Evolutionary conservation across 2,797 vertebrate genomes (phyloP).

Genomic region (Brachyalestes nurse): DNA sequence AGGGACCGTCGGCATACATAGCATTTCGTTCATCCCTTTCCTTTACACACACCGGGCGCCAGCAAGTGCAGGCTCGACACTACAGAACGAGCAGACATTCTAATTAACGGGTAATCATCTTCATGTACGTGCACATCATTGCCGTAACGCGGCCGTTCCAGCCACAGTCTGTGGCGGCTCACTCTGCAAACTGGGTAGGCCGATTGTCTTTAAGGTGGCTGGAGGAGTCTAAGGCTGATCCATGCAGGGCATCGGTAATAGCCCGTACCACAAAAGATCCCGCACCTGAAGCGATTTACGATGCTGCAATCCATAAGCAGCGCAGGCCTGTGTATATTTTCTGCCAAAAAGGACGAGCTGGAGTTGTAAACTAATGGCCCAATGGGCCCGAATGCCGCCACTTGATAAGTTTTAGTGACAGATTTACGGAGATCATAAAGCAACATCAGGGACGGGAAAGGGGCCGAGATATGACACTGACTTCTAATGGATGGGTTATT

Average conservation of each 20-base stretch:
- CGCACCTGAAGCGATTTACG: constrained; percentile 73
- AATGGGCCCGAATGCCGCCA: constrained; percentile 73
- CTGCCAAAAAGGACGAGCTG: constrained; percentile 66
- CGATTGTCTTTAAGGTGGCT: constrained; percentile 63
- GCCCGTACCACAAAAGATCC: constrained; percentile 43
- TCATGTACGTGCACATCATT: constrained; percentile 62
- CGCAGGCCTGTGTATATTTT: constrained; percentile 73
- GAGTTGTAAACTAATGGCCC: constrained; percentile 82
- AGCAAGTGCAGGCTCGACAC: constrained; percentile 76
- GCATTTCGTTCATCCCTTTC: constrained; percentile 61
- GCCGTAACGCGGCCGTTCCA: constrained; percentile 65
- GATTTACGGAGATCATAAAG: constrained; percentile 81
- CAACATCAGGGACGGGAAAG: constrained; percentile 73
- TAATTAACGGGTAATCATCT: constrained; percentile 59
- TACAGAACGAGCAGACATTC: constrained; percentile 51
- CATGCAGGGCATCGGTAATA: constrained; percentile 72
- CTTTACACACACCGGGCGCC: constrained; percentile 46
- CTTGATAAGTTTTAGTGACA: constrained; percentile 75
- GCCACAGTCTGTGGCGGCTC: constrained; percentile 31
- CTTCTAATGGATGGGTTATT: constrained; percentile 73
- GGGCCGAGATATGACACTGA: constrained; percentile 69
- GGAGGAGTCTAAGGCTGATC: constrained; percentile 66
- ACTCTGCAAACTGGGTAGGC: constrained; percentile 72
- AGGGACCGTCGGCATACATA: constrained; percentile 71
- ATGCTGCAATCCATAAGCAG: constrained; percentile 71